Percentiles rank a stretch among this genome's conserved stretches.
phyloP scores from a whole-genome alignment of 2,113 vertebrate genomes.

The Tetraodon nigroviridis region DNA sequence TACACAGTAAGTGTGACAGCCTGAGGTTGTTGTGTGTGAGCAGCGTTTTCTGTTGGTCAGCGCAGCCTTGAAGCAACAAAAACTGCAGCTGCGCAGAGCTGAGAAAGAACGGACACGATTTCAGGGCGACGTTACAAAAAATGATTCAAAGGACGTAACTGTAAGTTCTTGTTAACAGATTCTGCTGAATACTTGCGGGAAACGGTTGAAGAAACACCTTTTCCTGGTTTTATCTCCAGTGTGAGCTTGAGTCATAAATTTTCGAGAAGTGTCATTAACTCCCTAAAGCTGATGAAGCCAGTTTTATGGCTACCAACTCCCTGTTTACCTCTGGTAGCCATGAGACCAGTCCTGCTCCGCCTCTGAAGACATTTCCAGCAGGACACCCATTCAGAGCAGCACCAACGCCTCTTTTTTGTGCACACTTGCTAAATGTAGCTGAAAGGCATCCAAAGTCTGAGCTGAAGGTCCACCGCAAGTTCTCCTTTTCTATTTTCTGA shows the following conservation, averaged over 20 bases:
- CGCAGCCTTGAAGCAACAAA: not conserved
- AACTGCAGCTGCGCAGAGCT: not conserved
- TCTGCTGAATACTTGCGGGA: not conserved
- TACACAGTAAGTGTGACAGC: not conserved
- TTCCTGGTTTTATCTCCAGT: not conserved
- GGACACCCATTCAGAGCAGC: constrained; percentile 26
- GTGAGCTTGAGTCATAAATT: constrained; percentile 13
- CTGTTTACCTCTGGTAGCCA: constrained; percentile 42
- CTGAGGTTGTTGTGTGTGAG: not conserved
- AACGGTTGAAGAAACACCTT: not conserved
- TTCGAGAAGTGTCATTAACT: constrained; percentile 34
- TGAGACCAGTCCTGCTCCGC: constrained; percentile 30
- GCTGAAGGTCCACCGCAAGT: constrained; percentile 31
- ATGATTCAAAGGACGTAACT: not conserved
- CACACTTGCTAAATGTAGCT: constrained; percentile 2
- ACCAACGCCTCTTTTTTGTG: not conserved
- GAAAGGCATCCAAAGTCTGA: constrained; percentile 8
- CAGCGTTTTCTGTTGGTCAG: no score
- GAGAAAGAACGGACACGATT: not conserved
- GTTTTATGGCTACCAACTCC: constrained; percentile 12
- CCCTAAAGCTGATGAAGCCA: constrained; percentile 21
- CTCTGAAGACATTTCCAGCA: constrained; percentile 20
- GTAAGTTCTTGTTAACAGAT: not conserved
- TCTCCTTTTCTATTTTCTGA: constrained; percentile 42
- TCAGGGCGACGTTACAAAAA: not conserved